Evolutionary conservation across 2,113 vertebrate genomes (phyloP), one percentile per base, ranked within the genome.

Genomic region (Neotoma lepida): DNA sequence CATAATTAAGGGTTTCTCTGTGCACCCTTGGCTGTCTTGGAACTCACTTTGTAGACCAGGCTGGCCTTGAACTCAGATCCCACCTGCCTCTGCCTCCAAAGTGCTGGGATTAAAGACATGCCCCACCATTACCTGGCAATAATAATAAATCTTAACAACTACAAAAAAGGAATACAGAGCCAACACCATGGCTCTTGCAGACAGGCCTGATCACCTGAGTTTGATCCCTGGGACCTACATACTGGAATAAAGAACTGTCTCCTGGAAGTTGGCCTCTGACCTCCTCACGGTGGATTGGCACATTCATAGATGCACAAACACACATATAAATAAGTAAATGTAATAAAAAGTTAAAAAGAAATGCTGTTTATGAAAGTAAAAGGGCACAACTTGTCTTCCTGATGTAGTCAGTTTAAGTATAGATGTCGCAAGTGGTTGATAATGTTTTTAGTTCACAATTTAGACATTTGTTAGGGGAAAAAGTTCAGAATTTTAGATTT

Each of bases 391-490:
- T 35, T n/a, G 68, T 70, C 68, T 70, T n/a, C 68, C 68, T 66
- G 28, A 46, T 76, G 51, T 13, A 51, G 51, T 51, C 51, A 51
- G 51, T 51, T 51, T 51, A 51, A 51, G 26, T 35, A 78, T 35
- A 4, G 77, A 12, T 80, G 77, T 80, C 46, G 30, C 30, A n/a
- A n/a, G 30, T 54, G 46, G 30, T 54, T 78, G 30, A 22, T 81
- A 81, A 22, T 81, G 51, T 54, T 87, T 77, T 78, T 78, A 49
- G 15, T 71, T 87, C 92, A 64, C 41, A 77, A 7, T 94, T 94
- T 94, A 61, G 74, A 0, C 66, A 63, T 46, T 87, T 64, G 1
- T 86, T 46, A 54, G 81, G 30, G 33, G 54, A 44, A 70, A 56
- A 76, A 30, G 56, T 90, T 94, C 39, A 33, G 58, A 89, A 51